phyloP scores from a whole-genome alignment of 2,888 invertebrate species.

The Celastrina argiolus region DNA sequence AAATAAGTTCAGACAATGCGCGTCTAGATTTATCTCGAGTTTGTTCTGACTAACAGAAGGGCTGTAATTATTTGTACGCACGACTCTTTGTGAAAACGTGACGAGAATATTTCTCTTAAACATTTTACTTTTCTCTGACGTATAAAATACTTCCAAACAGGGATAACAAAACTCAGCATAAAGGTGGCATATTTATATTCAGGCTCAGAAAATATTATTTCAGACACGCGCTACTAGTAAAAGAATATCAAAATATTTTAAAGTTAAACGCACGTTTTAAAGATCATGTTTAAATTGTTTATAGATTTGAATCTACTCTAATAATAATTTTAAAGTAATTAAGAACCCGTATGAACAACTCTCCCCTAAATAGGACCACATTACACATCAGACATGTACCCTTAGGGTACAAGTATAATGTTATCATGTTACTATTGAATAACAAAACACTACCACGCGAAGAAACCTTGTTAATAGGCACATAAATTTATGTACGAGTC shows the following conservation, averaged over 20 bases:
- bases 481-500: conserved; percentile 12
- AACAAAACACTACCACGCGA: neutral
- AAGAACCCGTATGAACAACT: neutral
- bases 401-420: neutral
- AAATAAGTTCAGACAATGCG: conserved; percentile 53
- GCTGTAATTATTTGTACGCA: neutral
- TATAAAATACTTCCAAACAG: neutral
- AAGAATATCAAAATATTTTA: too few species aligned
- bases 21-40: conserved; percentile 34
- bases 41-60: conserved; percentile 28
- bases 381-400: neutral
- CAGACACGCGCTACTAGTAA: neutral
- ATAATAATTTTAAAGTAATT: conserved; percentile 2
- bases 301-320: neutral
- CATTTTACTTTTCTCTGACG: neutral
- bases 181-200: neutral
- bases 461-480: conserved; percentile 4
- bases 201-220: neutral
- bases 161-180: neutral
- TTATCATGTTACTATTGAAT: neutral
- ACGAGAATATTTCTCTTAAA: neutral
- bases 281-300: neutral
- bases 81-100: neutral
- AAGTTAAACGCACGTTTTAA: neutral
- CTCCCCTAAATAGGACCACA: neutral